Base-by-base conservation (phyloP, 2,888 invertebrate genomes). In the Schizotus pectinicornis region DNA sequence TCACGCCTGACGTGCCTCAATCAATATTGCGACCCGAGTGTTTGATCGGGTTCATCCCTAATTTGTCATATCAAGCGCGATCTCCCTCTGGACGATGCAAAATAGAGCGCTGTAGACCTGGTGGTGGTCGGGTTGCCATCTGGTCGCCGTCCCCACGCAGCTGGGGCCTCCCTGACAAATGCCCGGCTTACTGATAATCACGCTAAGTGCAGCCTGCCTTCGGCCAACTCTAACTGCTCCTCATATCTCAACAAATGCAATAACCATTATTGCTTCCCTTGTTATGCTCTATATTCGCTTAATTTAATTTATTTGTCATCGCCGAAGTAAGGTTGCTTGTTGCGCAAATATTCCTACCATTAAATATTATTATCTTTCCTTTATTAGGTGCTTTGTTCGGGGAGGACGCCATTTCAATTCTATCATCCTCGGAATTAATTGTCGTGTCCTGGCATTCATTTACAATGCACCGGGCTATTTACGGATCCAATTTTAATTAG, bases 241-340 rank as follows among this genome's bases (percentile, higher is more conserved):
- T 69, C 74, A 73, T 74, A 74, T 74, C 73, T 74, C 74, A 72
- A 68, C 71, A 69, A 73, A 75, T 66, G 73, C 69, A 74, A 74
- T 74, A 74, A 74, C 72, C 72, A 70, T 73, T 72, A 74, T 71
- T 73, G 71, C 69, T 66, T 67, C 69, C 66, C 67, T 67, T 65
- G 64, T 67, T 66, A 63, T 65, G 56, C 62, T 65, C 56, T 67
- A 63, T 68, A 69, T 69, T 66, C 69, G 64, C 67, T 67, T 69
- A 68, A 71, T 70, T 70, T 64, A 70, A 70, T 70, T 70, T 68
- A 67, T 68, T 65, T 67, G 68, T 69, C 67, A 68, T 67, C 65
- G 61, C 56, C 53, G 39, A 55, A 67, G 68, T 65, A 66, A 63
- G 63, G 54, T 61, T 58, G 65, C 67, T 68, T 68, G 70, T 70